Evolutionary conservation across 2,113 vertebrate species (phyloP).

Genomic region (Gymnogyps californianus): DNA sequence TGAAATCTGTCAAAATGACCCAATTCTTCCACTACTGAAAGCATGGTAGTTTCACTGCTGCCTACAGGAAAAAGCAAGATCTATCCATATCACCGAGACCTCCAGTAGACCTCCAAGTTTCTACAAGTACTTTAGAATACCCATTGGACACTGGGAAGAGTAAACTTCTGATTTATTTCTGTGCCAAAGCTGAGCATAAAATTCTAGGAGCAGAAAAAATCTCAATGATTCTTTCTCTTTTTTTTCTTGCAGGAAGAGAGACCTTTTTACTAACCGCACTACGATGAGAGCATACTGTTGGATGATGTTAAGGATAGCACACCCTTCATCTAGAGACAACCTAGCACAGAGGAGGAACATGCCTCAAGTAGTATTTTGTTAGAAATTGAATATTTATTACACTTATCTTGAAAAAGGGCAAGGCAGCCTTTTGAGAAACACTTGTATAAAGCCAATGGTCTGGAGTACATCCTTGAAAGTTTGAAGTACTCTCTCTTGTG

Average conservation of each 20-base stretch:
- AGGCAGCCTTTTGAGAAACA: not conserved
- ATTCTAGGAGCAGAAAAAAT: not conserved
- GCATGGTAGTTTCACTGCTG: not conserved
- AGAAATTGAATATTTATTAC: not conserved
- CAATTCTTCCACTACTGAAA: not conserved
- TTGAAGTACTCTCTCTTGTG: not conserved
- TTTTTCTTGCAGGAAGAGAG: not conserved
- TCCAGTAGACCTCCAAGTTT: not conserved
- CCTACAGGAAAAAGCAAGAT: not conserved
- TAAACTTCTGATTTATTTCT: not conserved
- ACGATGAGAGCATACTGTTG: rapidly evolving
- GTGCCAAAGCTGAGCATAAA: not conserved
- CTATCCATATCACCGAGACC: not conserved
- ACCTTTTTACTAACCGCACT: not conserved
- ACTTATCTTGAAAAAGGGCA: not conserved
- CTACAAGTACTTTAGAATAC: not conserved
- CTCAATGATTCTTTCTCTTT: not conserved
- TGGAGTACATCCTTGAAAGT: not conserved
- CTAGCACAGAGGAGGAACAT: not conserved
- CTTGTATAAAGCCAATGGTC: not conserved
- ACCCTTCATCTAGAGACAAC: not conserved
- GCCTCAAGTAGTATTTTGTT: not conserved
- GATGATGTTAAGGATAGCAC: not conserved
- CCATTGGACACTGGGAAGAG: not conserved
- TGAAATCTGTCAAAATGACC: not conserved